Percentiles rank a stretch among this genome's conserved stretches.
Evolutionary conservation across 2,888 invertebrate genomes (phyloP).

Genomic region (Heliconius hortense): DNA sequence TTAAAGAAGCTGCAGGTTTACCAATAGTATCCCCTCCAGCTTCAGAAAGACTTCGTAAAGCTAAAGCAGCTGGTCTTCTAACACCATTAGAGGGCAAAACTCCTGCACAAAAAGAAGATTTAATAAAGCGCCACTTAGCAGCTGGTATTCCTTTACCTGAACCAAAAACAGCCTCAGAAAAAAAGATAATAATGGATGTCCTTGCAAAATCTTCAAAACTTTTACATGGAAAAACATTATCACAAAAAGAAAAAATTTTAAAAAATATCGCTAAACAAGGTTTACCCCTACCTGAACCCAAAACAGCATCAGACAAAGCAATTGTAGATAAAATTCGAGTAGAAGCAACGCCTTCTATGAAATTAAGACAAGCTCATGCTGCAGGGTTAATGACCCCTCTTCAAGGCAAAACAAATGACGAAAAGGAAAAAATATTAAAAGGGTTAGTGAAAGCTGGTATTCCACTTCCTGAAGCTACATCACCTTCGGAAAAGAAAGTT

Average conservation of each 20-base stretch:
- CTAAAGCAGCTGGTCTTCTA: slow-evolving; percentile 47
- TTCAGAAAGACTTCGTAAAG: slow-evolving; percentile 43
- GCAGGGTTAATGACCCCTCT: slow-evolving; percentile 45
- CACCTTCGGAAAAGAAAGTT: slow-evolving; percentile 38
- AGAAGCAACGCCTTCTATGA: slow-evolving; percentile 41
- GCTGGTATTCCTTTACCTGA: slow-evolving; percentile 48
- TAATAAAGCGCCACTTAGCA: slow-evolving; percentile 49
- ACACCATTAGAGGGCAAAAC: slow-evolving; percentile 49
- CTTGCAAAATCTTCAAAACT: slow-evolving; percentile 33
- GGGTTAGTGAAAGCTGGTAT: slow-evolving; percentile 40
- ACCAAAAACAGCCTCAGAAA: slow-evolving; percentile 50
- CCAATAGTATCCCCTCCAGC: slow-evolving; percentile 47
- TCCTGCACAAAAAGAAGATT: slow-evolving; percentile 45
- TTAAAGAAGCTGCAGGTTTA: slow-evolving; percentile 49
- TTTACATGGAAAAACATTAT: slow-evolving; percentile 44
- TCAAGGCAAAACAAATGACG: slow-evolving; percentile 40
- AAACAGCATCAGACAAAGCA: slow-evolving; percentile 48
- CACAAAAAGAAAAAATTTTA: slow-evolving; percentile 48
- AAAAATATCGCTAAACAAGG: slow-evolving; percentile 45
- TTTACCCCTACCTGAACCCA: slow-evolving; percentile 48
- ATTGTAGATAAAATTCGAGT: slow-evolving; percentile 46
- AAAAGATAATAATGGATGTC: slow-evolving; percentile 26
- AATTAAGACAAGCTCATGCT: slow-evolving; percentile 44
- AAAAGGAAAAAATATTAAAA: slow-evolving; percentile 43
- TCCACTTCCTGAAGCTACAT: slow-evolving; percentile 41